phyloP scores from a whole-genome alignment of 1,140 invertebrate genomes.

The Tetragonula clypearis region DNA sequence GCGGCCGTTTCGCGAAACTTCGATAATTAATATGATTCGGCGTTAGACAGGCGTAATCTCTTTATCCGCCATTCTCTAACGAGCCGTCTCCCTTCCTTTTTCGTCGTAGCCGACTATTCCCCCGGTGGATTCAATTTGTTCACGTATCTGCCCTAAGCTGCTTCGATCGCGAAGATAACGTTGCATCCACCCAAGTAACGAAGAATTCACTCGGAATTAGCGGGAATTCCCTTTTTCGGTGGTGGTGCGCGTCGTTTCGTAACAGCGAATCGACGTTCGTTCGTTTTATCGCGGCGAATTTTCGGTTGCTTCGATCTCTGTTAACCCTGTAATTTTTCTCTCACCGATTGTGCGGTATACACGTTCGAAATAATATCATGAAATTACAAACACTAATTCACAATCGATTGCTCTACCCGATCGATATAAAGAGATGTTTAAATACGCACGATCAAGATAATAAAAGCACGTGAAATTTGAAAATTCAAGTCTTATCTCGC shows the following conservation, averaged over 20 bases:
- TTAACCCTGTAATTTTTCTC: background rate
- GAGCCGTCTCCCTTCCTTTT: background rate
- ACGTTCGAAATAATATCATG: no score
- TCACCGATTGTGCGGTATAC: background rate
- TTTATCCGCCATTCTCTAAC: background rate
- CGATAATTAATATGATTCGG: constrained; percentile 42
- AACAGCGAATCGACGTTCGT: constrained; percentile 32
- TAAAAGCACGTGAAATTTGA: no score
- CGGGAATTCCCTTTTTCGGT: background rate
- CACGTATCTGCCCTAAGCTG: background rate
- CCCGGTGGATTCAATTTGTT: constrained; percentile 10
- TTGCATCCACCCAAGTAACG: background rate
- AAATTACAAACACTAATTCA: no score
- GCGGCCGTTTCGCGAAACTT: background rate
- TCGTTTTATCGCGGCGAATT: background rate
- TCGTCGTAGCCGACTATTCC: background rate
- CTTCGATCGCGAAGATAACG: background rate
- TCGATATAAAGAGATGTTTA: no score
- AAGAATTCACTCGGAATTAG: background rate
- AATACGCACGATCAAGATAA: no score
- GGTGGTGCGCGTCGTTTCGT: constrained; percentile 10
- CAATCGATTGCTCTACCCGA: no score
- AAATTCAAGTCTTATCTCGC: no score
- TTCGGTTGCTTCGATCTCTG: background rate
- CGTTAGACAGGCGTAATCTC: constrained; percentile 18